Conservation (phyloP, 1,140 invertebrate genomes). For the Bombus consobrinus region DNA sequence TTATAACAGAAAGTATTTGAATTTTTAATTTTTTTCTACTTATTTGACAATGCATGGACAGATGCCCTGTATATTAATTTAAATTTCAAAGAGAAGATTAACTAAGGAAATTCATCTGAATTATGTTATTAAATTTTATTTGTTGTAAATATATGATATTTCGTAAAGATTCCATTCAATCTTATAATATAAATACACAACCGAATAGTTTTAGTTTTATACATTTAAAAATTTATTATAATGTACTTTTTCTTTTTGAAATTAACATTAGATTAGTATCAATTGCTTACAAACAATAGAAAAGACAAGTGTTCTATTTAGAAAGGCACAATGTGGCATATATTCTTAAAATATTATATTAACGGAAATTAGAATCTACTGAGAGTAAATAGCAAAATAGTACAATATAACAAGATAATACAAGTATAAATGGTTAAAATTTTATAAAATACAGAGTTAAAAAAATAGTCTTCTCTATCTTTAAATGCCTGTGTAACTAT, state of each 20-base stretch:
- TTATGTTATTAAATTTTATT: slow-evolving; percentile 44
- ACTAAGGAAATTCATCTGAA: slow-evolving; percentile 6
- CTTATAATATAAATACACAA: slow-evolving; percentile 16
- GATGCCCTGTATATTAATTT: not conserved
- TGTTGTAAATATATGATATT: slow-evolving; percentile 38
- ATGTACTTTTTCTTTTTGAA: slow-evolving; percentile 1
- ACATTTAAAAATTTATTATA: slow-evolving; percentile 39
- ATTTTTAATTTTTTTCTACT: not conserved
- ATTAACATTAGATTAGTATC: slow-evolving; percentile 31
- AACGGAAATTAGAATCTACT: slow-evolving; percentile 48
- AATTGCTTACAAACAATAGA: slow-evolving; percentile 38
- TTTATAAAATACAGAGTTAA: slow-evolving; percentile 23
- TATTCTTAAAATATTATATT: slow-evolving; percentile 58
- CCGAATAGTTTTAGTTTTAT: slow-evolving; percentile 26
- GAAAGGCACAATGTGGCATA: slow-evolving; percentile 72
- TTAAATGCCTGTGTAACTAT: slow-evolving; percentile 47
- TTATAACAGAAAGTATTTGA: not conserved
- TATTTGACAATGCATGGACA: not conserved
- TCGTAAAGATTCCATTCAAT: slow-evolving; percentile 20
- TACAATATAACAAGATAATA: slow-evolving; percentile 45
- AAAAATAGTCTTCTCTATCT: slow-evolving; percentile 55
- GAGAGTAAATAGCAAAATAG: slow-evolving; percentile 44
- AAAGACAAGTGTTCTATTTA: slow-evolving; percentile 49
- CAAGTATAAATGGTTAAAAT: slow-evolving; percentile 43
- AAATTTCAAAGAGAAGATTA: not conserved